These are phyloP conservation scores for Pyrrhosoma nymphula DNA, from an alignment of 2,888 invertebrate genomes.

Conservation along the genomic window DNA sequence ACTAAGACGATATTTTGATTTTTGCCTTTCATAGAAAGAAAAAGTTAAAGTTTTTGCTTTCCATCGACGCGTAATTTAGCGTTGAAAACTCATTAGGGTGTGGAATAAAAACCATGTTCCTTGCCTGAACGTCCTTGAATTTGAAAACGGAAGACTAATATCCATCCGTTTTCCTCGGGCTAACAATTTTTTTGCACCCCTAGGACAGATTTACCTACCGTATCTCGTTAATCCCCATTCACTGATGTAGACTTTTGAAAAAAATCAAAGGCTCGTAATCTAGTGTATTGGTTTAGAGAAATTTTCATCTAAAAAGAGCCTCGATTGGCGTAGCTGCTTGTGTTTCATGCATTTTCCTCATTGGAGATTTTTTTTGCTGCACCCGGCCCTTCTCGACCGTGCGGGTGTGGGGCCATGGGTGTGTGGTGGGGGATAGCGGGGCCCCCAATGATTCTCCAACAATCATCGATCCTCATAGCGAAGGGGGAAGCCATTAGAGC, in stretches of 20 bases:
- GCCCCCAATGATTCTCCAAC: conserved; percentile 35
- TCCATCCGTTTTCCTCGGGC: neutral
- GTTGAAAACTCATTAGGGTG: neutral
- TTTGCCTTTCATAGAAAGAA: too few relatives aligned
- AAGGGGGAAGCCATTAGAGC: conserved; percentile 39
- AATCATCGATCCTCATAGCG: conserved; percentile 58
- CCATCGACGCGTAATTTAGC: too few relatives aligned
- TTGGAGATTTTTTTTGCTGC: neutral
- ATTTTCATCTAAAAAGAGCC: neutral
- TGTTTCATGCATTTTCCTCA: conserved; percentile 52
- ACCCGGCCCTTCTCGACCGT: neutral
- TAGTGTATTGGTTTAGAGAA: neutral
- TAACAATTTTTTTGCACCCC: neutral
- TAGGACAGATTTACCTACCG: neutral
- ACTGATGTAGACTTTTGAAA: neutral
- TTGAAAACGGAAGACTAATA: neutral
- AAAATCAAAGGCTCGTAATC: neutral
- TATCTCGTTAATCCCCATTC: neutral
- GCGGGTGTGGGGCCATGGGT: neutral
- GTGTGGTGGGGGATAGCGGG: neutral
- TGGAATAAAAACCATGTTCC: neutral
- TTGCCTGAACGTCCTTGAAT: neutral
- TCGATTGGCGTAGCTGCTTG: neutral
- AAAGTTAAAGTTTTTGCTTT: too few relatives aligned
- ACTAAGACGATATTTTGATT: too few relatives aligned